Evolutionary conservation across 2,113 vertebrate species (phyloP).

Genomic region (Sapayoa aenigma): DNA sequence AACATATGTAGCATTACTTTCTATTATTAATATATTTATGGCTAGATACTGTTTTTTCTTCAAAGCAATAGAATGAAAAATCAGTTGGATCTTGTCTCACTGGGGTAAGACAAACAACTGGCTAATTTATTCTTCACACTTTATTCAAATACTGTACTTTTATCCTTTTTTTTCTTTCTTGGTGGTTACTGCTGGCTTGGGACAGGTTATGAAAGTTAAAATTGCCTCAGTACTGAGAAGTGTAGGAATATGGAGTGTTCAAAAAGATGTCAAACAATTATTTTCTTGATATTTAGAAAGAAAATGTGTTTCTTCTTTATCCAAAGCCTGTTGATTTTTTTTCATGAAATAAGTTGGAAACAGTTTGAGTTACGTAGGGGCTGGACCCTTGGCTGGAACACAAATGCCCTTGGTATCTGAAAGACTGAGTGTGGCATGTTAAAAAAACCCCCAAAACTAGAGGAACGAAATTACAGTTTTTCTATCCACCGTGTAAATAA

Average conservation of each 20-base stretch:
- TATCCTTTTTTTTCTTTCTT: not conserved
- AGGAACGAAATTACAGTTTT: not conserved
- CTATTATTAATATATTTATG: not conserved
- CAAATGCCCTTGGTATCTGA: not conserved
- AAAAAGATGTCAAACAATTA: not conserved
- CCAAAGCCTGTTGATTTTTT: not conserved
- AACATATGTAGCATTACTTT: not conserved
- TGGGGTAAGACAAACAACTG: not conserved
- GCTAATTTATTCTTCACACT: not conserved
- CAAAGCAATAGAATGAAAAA: not conserved
- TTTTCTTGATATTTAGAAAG: not conserved
- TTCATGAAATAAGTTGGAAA: not conserved
- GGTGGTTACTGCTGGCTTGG: not conserved
- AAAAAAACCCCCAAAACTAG: not conserved
- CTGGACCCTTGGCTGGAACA: not conserved
- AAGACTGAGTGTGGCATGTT: not conserved
- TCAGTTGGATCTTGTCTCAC: not conserved
- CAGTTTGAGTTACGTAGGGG: not conserved
- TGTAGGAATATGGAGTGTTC: not conserved
- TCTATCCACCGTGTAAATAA: not conserved
- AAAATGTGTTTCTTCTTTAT: not conserved
- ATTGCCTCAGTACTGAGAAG: not conserved
- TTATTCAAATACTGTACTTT: not conserved
- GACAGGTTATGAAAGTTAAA: not conserved
- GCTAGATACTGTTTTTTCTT: not conserved